Evolutionary conservation across 2,113 vertebrate species (phyloP).

Genomic region (Camarhynchus parvulus): DNA sequence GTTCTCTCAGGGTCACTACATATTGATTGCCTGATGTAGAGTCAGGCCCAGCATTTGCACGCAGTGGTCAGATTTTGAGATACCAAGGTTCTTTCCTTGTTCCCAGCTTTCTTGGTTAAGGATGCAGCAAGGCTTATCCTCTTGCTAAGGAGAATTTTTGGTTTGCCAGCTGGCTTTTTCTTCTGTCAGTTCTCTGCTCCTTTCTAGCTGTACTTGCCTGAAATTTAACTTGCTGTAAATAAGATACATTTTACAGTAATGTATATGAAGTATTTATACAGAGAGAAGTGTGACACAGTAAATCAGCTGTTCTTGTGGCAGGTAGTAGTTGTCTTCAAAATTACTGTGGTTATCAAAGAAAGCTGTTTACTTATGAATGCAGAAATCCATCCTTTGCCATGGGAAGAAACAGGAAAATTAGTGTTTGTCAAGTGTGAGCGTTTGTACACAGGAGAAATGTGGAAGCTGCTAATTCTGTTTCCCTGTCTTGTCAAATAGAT

Average conservation of each 20-base stretch:
- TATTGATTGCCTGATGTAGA: background rate
- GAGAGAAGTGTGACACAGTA: background rate
- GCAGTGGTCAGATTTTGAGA: background rate
- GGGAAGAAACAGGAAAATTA: background rate
- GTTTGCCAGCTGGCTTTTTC: background rate
- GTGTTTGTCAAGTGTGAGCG: background rate
- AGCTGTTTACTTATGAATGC: background rate
- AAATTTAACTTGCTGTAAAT: background rate
- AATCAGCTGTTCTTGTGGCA: background rate
- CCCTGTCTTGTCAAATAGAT: constrained; percentile 35
- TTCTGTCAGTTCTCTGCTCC: background rate
- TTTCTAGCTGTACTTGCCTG: background rate
- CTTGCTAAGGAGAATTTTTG: background rate
- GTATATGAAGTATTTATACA: background rate
- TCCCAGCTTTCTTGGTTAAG: background rate
- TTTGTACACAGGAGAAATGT: background rate
- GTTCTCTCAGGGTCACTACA: background rate
- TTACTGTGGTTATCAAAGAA: background rate
- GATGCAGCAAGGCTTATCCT: background rate
- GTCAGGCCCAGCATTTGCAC: background rate
- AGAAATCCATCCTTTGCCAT: background rate
- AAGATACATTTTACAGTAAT: background rate
- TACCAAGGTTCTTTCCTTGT: background rate
- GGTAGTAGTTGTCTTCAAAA: background rate
- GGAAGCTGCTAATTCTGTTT: constrained; percentile 19